A percentile compares a stretch with the other conserved stretches of the same genome.
phyloP scores from a whole-genome alignment of 2,797 vertebrate species.

The Squalus acanthias region DNA sequence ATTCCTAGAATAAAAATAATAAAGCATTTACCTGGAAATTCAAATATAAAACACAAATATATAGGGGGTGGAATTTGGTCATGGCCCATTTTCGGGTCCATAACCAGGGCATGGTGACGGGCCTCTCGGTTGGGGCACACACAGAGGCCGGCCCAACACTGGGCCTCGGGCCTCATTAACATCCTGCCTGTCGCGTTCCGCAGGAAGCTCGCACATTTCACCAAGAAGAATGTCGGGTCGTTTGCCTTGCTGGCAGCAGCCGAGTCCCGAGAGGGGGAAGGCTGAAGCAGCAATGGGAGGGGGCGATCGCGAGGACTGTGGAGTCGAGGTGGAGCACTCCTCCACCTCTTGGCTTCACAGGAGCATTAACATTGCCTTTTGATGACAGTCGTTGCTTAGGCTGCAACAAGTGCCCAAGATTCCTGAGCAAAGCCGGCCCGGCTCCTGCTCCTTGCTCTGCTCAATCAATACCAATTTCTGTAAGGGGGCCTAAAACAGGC shows the following conservation, averaged over 20 bases:
- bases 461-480: background rate
- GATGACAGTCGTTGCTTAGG: no score
- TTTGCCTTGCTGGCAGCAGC: background rate
- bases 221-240: background rate
- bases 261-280: background rate
- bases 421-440: background rate
- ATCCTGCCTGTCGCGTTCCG: background rate
- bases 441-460: background rate
- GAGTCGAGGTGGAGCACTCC: background rate
- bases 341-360: background rate
- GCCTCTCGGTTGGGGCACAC: no score
- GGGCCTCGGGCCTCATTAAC: background rate
- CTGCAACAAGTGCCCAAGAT: background rate
- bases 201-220: background rate
- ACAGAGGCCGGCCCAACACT: no score
- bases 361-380: background rate
- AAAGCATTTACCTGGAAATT: background rate
- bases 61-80: background rate
- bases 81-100: background rate
- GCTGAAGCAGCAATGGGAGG: background rate
- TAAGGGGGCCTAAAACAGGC: background rate
- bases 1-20: conserved; percentile 63
- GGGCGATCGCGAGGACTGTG: background rate
- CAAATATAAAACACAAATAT: background rate
- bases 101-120: background rate